phyloP scores from a whole-genome alignment of 2,113 vertebrate genomes.

The Cynoglossus semilaevis region DNA sequence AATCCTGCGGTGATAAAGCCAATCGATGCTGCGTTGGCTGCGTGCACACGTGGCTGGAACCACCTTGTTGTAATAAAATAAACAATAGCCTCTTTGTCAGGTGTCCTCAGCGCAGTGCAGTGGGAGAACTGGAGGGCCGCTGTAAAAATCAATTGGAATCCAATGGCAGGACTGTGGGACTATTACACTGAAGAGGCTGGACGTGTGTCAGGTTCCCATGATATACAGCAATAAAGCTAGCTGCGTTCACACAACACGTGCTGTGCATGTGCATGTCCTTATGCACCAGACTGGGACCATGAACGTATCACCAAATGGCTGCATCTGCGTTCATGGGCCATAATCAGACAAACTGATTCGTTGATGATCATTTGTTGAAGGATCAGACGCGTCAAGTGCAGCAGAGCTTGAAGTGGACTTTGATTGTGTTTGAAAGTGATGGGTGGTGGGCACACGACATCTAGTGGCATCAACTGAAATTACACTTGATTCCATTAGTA shows the following conservation, averaged over 20 bases:
- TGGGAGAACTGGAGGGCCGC: slow-evolving; percentile 17
- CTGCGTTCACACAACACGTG: background rate
- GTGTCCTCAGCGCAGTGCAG: slow-evolving; percentile 6
- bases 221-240: background rate
- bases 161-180: slow-evolving; percentile 17
- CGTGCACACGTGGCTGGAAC: slow-evolving; percentile 13
- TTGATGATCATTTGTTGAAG: no score
- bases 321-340: no score
- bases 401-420: no score
- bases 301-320: no score
- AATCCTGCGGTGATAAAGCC: slow-evolving; percentile 34
- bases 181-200: slow-evolving; percentile 4
- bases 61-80: slow-evolving; percentile 36
- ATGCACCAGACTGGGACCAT: background rate
- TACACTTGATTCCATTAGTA: no score
- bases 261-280: background rate
- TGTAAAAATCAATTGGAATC: slow-evolving; percentile 51
- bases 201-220: slow-evolving; percentile 3
- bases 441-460: no score
- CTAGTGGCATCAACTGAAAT: no score
- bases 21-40: slow-evolving; percentile 29
- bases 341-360: no score
- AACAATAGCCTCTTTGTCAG: slow-evolving; percentile 49
- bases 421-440: no score
- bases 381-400: no score